Conservation (phyloP, 2,888 invertebrate genomes). For the Himalopsyche kuldschensis region DNA sequence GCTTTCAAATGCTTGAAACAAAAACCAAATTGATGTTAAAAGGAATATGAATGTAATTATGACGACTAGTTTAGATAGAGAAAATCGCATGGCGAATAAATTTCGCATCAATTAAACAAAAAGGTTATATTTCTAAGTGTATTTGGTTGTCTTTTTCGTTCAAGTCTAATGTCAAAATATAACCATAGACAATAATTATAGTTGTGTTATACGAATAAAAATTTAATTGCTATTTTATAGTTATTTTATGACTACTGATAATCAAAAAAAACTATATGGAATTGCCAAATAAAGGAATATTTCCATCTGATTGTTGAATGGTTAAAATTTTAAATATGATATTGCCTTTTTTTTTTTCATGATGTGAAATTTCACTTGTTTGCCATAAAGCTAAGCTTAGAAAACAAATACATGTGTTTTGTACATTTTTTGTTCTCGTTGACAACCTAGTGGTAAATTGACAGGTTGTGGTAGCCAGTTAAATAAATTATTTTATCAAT, state of each 20-base stretch:
- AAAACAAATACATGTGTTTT: not conserved
- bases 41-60: slow-evolving; percentile 40
- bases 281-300: too few species aligned
- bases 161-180: not conserved
- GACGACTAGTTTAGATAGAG: slow-evolving; percentile 41
- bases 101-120: not conserved
- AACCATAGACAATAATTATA: not conserved
- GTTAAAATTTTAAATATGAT: too few species aligned
- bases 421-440: not conserved
- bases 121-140: not conserved
- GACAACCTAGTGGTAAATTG: not conserved
- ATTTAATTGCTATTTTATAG: too few species aligned
- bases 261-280: too few species aligned
- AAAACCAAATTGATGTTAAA: slow-evolving; percentile 42
- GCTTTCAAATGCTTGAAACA: slow-evolving; percentile 40
- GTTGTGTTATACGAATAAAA: too few species aligned
- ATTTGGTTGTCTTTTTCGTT: not conserved
- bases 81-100: slow-evolving; percentile 42
- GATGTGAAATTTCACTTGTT: too few species aligned
- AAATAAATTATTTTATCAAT: not conserved
- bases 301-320: too few species aligned
- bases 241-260: too few species aligned
- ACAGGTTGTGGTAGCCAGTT: not conserved
- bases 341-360: too few species aligned
- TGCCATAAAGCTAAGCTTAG: not conserved